These are phyloP conservation scores for Athalia circularis DNA, from an alignment of 2,888 invertebrate genomes.

Conservation along the genomic window DNA sequence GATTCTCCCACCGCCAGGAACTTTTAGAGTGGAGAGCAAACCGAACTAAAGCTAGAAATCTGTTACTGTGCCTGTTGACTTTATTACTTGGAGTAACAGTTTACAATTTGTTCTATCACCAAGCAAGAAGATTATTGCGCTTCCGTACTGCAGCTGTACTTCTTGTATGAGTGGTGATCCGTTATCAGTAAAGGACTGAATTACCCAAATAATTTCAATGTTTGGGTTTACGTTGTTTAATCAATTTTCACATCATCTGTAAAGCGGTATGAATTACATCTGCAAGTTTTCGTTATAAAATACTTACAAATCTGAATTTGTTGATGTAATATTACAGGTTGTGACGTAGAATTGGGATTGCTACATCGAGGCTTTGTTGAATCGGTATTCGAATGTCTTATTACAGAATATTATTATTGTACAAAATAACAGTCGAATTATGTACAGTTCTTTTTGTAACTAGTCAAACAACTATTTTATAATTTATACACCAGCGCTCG, in stretches of 20 bases:
- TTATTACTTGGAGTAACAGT: constrained; percentile 64
- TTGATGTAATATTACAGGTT: neutral
- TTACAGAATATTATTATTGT: constrained; percentile 8
- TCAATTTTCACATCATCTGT: neutral
- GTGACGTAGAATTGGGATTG: neutral
- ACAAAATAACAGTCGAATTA: neutral
- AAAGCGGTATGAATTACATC: neutral
- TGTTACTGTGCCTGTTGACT: constrained; percentile 64
- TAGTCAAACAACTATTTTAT: constrained; percentile 31
- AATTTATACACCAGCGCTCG: constrained; percentile 10
- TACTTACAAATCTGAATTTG: too few species aligned
- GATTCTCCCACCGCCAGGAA: constrained; percentile 79
- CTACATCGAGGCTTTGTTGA: neutral
- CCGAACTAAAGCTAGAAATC: constrained; percentile 70
- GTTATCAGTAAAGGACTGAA: too few species aligned
- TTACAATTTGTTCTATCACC: constrained; percentile 69
- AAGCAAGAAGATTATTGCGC: constrained; percentile 63
- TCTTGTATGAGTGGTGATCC: constrained; percentile 45
- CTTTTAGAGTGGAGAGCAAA: constrained; percentile 77
- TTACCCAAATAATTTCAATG: too few species aligned
- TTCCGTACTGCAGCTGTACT: constrained; percentile 56
- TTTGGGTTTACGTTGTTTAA: neutral
- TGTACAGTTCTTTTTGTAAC: constrained; percentile 34
- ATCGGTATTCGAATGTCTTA: too few species aligned
- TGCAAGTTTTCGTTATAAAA: too few species aligned